These are phyloP conservation scores for Hippocampus barbouri DNA, from an alignment of 2,113 vertebrate species.

Conservation along the genomic window DNA sequence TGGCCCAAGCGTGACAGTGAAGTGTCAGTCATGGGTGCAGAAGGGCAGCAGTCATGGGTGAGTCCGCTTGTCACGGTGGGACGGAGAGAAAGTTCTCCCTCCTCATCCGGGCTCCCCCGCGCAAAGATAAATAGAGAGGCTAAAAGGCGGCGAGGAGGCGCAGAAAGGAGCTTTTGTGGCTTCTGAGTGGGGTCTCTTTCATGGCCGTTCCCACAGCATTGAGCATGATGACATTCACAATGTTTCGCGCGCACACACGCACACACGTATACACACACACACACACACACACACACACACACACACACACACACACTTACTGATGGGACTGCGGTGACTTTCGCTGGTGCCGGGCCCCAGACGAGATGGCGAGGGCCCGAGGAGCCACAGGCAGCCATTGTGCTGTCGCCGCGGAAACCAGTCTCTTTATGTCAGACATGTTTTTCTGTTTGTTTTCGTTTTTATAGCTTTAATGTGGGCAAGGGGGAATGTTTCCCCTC, in stretches of 20 bases:
- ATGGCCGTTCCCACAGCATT: slow-evolving; percentile 76
- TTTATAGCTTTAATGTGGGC: slow-evolving; percentile 81
- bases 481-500: slow-evolving; percentile 72
- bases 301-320: slow-evolving; percentile 47
- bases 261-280: slow-evolving; percentile 30
- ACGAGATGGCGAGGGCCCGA: slow-evolving; percentile 73
- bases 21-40: slow-evolving; percentile 36
- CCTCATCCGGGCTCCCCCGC: slow-evolving; percentile 61
- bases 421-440: slow-evolving; percentile 84
- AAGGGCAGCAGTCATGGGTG: slow-evolving; percentile 35
- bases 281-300: slow-evolving; percentile 43
- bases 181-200: slow-evolving; percentile 73
- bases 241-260: slow-evolving; percentile 48
- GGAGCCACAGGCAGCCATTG: slow-evolving; percentile 79
- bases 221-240: slow-evolving; percentile 66
- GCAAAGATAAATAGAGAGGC: slow-evolving; percentile 74
- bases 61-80: slow-evolving; percentile 24
- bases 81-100: slow-evolving; percentile 48
- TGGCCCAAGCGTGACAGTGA: slow-evolving; percentile 21
- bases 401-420: slow-evolving; percentile 82
- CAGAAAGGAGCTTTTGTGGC: slow-evolving; percentile 77
- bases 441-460: slow-evolving; percentile 85
- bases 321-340: slow-evolving; percentile 77
- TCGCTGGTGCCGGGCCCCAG: slow-evolving; percentile 80
- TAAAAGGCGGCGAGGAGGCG: slow-evolving; percentile 68